These are phyloP conservation scores for Otus sunia DNA, from an alignment of 2,113 vertebrate species.

Conservation along the genomic window DNA sequence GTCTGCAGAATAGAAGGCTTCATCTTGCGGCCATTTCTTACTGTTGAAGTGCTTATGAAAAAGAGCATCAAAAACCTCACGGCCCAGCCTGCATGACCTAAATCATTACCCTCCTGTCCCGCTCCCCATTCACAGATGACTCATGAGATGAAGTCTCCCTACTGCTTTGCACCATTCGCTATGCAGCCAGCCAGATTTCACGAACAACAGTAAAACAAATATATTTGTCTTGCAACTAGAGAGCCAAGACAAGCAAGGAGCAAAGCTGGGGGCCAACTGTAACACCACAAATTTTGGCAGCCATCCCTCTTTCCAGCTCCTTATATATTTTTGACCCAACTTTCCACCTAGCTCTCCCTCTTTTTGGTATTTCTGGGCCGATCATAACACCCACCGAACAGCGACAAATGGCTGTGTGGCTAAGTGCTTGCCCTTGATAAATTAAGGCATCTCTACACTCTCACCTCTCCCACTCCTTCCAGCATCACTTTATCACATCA, in stretches of 20 bases:
- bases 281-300: conserved; percentile 57
- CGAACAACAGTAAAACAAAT: conserved; percentile 41
- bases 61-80: background rate
- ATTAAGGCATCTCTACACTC: background rate
- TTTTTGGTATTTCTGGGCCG: conserved; percentile 20
- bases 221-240: conserved; percentile 39
- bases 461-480: background rate
- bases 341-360: conserved; percentile 32
- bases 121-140: background rate
- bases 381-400: background rate
- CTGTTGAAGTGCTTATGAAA: background rate
- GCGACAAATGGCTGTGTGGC: background rate
- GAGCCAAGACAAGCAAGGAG: conserved; percentile 64
- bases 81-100: background rate
- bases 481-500: background rate
- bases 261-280: conserved; percentile 59
- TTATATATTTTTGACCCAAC: conserved; percentile 52
- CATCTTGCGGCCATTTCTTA: background rate
- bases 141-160: background rate
- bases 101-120: background rate
- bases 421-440: background rate
- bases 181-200: background rate
- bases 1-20: background rate
- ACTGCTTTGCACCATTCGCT: background rate
- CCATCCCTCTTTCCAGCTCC: conserved; percentile 51